Evolutionary conservation across 2,113 vertebrate genomes (phyloP).

Genomic region (Anolis carolinensis): DNA sequence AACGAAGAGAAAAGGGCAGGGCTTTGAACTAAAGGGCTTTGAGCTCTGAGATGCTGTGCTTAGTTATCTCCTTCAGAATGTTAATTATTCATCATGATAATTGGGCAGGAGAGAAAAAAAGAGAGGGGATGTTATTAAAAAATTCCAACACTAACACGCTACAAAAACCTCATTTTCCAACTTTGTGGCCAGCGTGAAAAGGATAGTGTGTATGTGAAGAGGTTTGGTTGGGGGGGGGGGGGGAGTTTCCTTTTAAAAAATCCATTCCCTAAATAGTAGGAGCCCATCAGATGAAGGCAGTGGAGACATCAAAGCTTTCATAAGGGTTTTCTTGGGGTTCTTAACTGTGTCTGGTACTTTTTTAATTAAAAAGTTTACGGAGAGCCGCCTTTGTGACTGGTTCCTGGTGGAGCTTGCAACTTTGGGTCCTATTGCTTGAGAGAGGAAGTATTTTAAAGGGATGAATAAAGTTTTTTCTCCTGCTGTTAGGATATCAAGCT

Average conservation of each 20-base stretch:
- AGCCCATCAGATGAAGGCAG: constrained; percentile 67
- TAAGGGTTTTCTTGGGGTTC: constrained; percentile 68
- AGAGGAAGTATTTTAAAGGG: constrained; percentile 58
- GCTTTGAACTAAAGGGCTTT: constrained; percentile 80
- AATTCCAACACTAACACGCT: constrained; percentile 70
- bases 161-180: constrained; percentile 68
- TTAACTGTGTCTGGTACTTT: constrained; percentile 73
- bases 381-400: constrained; percentile 65
- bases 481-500: constrained; percentile 32
- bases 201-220: constrained; percentile 69
- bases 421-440: constrained; percentile 49
- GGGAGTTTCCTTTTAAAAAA: constrained; percentile 54
- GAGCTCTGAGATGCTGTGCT: constrained; percentile 77
- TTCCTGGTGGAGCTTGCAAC: constrained; percentile 52
- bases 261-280: constrained; percentile 70
- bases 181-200: constrained; percentile 74
- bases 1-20: constrained; percentile 75
- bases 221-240: background rate
- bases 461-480: constrained; percentile 59
- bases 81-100: constrained; percentile 75
- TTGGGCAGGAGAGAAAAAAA: constrained; percentile 65
- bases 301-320: constrained; percentile 73
- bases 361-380: constrained; percentile 74
- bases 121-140: constrained; percentile 69
- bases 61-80: constrained; percentile 78